Percentiles rank a stretch among this genome's conserved stretches.
Evolutionary conservation across 2,888 invertebrate genomes (phyloP).

Genomic region (Drosophila prostipennis): DNA sequence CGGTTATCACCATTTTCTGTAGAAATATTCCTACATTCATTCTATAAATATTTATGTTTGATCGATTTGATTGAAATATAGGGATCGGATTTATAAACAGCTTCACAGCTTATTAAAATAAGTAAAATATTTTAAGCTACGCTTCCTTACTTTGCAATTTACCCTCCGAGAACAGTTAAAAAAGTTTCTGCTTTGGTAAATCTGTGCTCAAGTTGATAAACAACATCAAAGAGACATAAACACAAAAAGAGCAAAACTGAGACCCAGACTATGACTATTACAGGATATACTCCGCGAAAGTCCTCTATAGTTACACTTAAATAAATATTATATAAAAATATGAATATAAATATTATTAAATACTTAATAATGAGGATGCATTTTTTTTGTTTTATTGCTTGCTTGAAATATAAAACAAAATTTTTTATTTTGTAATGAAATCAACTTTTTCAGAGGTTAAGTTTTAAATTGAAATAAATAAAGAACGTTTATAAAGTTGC

Average conservation of each 20-base stretch:
- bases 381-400: too few relatives aligned
- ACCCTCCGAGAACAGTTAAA: constrained; percentile 1
- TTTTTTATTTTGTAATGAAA: too few relatives aligned
- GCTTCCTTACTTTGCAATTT: constrained; percentile 3
- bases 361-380: background rate
- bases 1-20: background rate
- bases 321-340: background rate
- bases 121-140: background rate
- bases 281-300: constrained; percentile 18
- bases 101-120: background rate
- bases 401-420: too few relatives aligned
- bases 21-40: background rate
- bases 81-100: too few relatives aligned
- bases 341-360: constrained; percentile 3
- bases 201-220: constrained; percentile 31
- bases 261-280: constrained; percentile 20
- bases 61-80: background rate
- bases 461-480: too few relatives aligned
- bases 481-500: too few relatives aligned
- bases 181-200: constrained; percentile 22
- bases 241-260: constrained; percentile 21
- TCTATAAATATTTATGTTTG: background rate
- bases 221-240: constrained; percentile 33
- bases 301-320: constrained; percentile 5
- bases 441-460: too few relatives aligned